Evolutionary conservation across 1,140 invertebrate species (phyloP).

Genomic region (Saccostrea echinata): DNA sequence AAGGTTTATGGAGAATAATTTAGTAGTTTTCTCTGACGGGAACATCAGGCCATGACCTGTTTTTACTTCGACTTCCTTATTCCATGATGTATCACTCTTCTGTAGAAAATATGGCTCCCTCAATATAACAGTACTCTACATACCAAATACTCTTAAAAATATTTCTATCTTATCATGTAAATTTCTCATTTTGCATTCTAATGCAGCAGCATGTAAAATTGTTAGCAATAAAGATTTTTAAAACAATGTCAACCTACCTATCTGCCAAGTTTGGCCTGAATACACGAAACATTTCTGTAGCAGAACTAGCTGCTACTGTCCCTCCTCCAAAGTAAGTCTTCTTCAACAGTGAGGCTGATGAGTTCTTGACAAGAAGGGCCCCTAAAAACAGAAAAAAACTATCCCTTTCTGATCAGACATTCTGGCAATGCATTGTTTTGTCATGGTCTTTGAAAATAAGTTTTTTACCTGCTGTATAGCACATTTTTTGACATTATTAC

Average conservation of each 20-base stretch:
- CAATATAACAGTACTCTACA: no score
- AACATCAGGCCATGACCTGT: background rate
- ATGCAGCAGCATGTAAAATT: no score
- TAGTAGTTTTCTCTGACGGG: background rate
- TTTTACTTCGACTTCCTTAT: background rate
- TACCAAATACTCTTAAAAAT: no score
- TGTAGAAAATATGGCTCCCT: no score
- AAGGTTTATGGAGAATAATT: conserved; percentile 27
- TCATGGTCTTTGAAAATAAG: no score
- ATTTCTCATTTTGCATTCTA: no score
- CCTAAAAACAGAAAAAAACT: conserved; percentile 81
- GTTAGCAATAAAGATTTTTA: no score
- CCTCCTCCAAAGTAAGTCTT: conserved; percentile 93
- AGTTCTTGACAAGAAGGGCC: conserved; percentile 90
- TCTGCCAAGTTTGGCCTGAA: conserved; percentile 64
- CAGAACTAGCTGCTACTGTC: conserved; percentile 90
- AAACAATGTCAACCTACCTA: conserved; percentile 56
- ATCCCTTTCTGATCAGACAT: no score
- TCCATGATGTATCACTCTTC: background rate
- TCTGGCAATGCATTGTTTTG: no score
- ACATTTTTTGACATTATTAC: no score
- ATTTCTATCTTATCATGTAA: no score
- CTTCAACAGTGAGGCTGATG: conserved; percentile 84
- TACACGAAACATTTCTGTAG: conserved; percentile 85
- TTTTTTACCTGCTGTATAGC: no score